Percentiles rank a stretch among this genome's conserved stretches.
Evolutionary conservation across 2,888 invertebrate genomes (phyloP).

Genomic region (Lepas anatifera): DNA sequence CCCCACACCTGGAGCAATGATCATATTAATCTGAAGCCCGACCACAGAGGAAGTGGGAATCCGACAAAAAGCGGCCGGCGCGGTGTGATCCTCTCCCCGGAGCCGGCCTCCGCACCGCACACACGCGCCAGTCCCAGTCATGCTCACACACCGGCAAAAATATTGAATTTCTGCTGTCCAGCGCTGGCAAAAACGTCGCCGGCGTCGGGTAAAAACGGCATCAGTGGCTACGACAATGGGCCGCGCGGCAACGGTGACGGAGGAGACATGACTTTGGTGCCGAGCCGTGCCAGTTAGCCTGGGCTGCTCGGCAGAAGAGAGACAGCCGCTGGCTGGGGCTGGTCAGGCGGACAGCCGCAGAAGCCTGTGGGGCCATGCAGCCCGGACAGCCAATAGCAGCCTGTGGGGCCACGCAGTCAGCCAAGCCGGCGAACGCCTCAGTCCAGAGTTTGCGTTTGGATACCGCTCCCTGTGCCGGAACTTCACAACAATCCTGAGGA

Average conservation of each 20-base stretch:
- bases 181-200: not conserved
- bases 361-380: no score
- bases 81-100: not conserved
- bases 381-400: no score
- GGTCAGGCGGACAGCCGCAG: no score
- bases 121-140: not conserved
- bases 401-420: no score
- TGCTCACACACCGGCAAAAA: not conserved
- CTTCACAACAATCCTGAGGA: no score
- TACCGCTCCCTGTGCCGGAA: no score
- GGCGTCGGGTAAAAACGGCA: not conserved
- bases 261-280: not conserved
- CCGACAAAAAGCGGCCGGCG: not conserved
- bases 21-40: conserved; percentile 8
- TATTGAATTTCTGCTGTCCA: not conserved
- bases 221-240: not conserved
- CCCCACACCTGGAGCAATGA: not conserved
- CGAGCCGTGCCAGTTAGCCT: not conserved
- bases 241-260: not conserved
- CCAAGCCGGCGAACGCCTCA: no score
- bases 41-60: not conserved
- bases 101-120: not conserved
- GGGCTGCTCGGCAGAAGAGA: not conserved
- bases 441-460: no score
- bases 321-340: no score